phyloP scores from a whole-genome alignment of 2,113 vertebrate genomes.

The Etia nguti region DNA sequence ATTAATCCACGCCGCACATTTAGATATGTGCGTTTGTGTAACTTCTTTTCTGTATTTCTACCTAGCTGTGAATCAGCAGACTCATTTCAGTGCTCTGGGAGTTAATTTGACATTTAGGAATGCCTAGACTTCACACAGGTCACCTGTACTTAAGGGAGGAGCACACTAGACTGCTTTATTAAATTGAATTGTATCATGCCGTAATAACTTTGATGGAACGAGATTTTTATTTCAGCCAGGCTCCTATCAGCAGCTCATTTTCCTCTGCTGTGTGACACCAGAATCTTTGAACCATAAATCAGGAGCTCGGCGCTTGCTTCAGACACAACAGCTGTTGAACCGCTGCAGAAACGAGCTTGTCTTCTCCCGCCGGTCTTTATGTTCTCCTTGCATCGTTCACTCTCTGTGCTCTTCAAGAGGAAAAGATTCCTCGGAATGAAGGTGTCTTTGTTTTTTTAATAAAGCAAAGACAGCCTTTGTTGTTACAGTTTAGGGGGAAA shows the following conservation, averaged over 20 bases:
- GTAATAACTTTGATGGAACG: slow-evolving; percentile 49
- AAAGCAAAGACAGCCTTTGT: neutral
- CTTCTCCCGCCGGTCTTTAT: slow-evolving; percentile 31
- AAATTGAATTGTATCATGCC: slow-evolving; percentile 29
- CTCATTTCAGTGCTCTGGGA: neutral
- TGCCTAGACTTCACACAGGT: slow-evolving; percentile 21
- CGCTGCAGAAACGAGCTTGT: neutral
- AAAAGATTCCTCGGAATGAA: slow-evolving; percentile 21
- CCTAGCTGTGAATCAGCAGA: neutral
- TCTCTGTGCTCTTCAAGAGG: neutral
- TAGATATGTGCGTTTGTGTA: neutral
- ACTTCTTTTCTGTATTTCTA: neutral
- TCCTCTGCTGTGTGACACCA: slow-evolving; percentile 26
- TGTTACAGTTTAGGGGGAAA: neutral
- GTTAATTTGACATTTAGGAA: slow-evolving; percentile 53
- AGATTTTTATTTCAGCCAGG: slow-evolving; percentile 29
- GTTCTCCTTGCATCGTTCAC: slow-evolving; percentile 7
- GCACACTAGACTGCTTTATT: slow-evolving; percentile 44
- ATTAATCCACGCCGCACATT: neutral
- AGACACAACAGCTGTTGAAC: slow-evolving; percentile 54
- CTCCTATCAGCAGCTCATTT: slow-evolving; percentile 47
- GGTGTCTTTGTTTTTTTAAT: neutral
- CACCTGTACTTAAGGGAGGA: slow-evolving; percentile 15
- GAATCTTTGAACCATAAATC: slow-evolving; percentile 61
- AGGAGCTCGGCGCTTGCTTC: slow-evolving; percentile 31